Conservation (phyloP, 2,113 vertebrate genomes). For the Epinephelus lanceolatus region DNA sequence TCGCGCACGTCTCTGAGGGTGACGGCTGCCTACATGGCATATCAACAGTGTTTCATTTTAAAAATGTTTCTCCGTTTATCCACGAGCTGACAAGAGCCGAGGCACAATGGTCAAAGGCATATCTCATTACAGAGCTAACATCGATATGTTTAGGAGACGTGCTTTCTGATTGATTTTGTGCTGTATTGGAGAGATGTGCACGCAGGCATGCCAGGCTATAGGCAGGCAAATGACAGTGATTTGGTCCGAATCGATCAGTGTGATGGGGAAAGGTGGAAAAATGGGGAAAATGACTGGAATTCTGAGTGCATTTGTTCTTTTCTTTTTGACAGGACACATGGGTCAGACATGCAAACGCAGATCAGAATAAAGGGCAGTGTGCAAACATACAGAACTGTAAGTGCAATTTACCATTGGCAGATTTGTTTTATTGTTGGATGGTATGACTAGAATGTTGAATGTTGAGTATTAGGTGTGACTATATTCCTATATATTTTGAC, state of each 20-base stretch:
- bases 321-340: not conserved
- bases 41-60: conserved; percentile 25
- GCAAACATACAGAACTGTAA: not conserved
- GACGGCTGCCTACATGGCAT: not conserved
- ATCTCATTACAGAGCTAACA: conserved; percentile 41
- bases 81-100: not conserved
- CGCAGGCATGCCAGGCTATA: not conserved
- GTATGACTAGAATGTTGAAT: too few relatives aligned
- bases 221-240: conserved; percentile 16
- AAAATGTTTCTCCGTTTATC: conserved; percentile 22
- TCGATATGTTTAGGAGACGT: conserved; percentile 36
- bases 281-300: conserved; percentile 6
- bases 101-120: conserved; percentile 14
- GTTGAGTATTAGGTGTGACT: too few relatives aligned
- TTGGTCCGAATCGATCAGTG: conserved; percentile 26
- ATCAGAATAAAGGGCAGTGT: not conserved
- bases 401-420: too few relatives aligned
- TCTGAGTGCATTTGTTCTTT: not conserved
- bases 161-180: conserved; percentile 43
- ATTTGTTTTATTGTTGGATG: too few relatives aligned
- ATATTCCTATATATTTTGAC: too few relatives aligned
- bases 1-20: conserved; percentile 18
- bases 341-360: not conserved
- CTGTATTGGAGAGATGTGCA: conserved; percentile 16
- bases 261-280: conserved; percentile 16